Evolutionary conservation across 2,888 invertebrate genomes (phyloP).

Genomic region (Agrotis clavis): DNA sequence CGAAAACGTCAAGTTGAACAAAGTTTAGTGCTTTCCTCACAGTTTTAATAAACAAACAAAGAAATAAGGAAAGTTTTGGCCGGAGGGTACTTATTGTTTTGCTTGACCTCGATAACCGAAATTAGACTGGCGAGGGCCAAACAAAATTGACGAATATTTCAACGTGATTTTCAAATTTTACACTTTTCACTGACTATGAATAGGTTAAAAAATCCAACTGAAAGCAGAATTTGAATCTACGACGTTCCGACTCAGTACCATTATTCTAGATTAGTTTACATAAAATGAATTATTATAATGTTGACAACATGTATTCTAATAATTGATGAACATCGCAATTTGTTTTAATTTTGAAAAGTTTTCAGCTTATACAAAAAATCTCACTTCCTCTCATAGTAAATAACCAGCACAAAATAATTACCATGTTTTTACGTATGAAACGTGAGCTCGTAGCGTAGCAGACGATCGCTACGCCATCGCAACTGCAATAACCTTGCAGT

Average conservation of each 20-base stretch:
- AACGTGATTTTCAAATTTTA: constrained; percentile 34
- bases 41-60: constrained; percentile 86
- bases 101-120: constrained; percentile 76
- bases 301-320: background rate
- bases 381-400: background rate
- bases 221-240: no score
- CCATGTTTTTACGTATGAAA: background rate
- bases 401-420: background rate
- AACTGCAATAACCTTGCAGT: background rate
- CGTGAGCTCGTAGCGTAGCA: background rate
- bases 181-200: background rate
- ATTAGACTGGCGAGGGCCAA: constrained; percentile 67
- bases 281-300: background rate
- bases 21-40: constrained; percentile 81
- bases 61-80: constrained; percentile 80
- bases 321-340: constrained; percentile 1
- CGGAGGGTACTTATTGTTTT: constrained; percentile 72
- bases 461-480: background rate
- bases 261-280: background rate
- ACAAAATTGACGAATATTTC: constrained; percentile 60
- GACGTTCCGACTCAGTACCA: background rate
- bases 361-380: background rate
- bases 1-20: constrained; percentile 78
- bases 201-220: background rate
- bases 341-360: background rate